Percentiles rank a stretch among this genome's conserved stretches.
These are phyloP conservation scores for Forbesichthys agassizii DNA, from an alignment of 2,113 vertebrate genomes.

Conservation along the genomic window DNA sequence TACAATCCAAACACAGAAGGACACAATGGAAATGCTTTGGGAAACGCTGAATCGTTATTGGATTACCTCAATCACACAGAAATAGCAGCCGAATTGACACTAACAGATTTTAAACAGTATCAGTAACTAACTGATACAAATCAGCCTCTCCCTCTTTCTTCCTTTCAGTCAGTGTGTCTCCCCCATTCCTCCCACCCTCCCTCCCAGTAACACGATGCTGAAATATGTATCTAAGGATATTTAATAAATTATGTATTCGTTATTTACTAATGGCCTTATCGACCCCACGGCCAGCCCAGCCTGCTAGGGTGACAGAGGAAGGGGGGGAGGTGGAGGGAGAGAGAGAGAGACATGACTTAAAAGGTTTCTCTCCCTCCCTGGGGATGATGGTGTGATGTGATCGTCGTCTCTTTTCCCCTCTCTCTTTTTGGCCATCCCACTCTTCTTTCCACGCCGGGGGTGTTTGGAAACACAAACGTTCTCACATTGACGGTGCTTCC, in stretches of 20 bases:
- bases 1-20: too few species aligned
- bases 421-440: slow-evolving; percentile 1
- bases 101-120: too few species aligned
- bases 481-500: too few species aligned
- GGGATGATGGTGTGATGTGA: slow-evolving; percentile 47
- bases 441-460: neutral
- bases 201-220: slow-evolving; percentile 53
- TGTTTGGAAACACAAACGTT: neutral
- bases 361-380: slow-evolving; percentile 43
- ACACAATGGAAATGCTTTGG: too few species aligned
- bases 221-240: slow-evolving; percentile 68
- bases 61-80: too few species aligned
- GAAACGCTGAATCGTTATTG: too few species aligned
- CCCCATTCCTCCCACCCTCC: neutral
- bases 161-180: neutral
- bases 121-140: neutral
- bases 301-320: slow-evolving; percentile 40
- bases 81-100: too few species aligned
- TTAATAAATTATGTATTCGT: slow-evolving; percentile 71
- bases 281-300: slow-evolving; percentile 40
- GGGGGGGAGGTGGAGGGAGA: neutral
- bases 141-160: neutral
- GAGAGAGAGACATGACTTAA: slow-evolving; percentile 19
- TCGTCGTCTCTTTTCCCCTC: slow-evolving; percentile 28
- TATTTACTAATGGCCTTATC: slow-evolving; percentile 66